A percentile compares a stretch with the other conserved stretches of the same genome.
Conservation (phyloP, 1,140 invertebrate species). For the Sipha flava region DNA sequence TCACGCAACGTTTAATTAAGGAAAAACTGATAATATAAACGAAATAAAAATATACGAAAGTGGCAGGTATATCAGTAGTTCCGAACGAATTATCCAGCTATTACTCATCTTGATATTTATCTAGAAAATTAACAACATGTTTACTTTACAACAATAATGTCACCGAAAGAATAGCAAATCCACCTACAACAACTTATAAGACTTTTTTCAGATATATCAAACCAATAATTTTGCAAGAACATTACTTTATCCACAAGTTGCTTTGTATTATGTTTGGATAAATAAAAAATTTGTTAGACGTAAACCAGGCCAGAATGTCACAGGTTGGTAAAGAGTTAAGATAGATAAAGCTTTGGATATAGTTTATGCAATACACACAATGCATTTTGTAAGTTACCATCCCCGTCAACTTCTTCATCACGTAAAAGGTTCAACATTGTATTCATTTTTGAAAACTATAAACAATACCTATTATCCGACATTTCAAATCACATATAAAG, state of each 20-base stretch:
- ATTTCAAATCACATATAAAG: slow-evolving; percentile 41
- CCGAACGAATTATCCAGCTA: slow-evolving; percentile 44
- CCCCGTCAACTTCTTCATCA: slow-evolving; percentile 40
- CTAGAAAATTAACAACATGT: not conserved
- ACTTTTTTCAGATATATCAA: slow-evolving; percentile 43
- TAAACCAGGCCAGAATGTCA: slow-evolving; percentile 29
- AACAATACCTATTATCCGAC: slow-evolving; percentile 39
- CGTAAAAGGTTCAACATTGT: slow-evolving; percentile 43
- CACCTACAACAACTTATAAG: slow-evolving; percentile 33
- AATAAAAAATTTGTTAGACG: slow-evolving; percentile 30
- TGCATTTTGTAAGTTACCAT: slow-evolving; percentile 36
- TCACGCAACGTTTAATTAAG: slow-evolving; percentile 39
- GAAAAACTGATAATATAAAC: not conserved
- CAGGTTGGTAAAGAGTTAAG: slow-evolving; percentile 19
- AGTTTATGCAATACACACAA: slow-evolving; percentile 39
- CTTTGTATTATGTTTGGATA: slow-evolving; percentile 33
- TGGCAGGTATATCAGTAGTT: slow-evolving; percentile 44
- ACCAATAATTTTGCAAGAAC: too few species aligned
- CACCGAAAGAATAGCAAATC: slow-evolving; percentile 37
- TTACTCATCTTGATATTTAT: slow-evolving; percentile 39
- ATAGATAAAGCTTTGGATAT: slow-evolving; percentile 36
- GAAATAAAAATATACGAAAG: not conserved
- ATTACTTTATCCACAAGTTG: slow-evolving; percentile 34
- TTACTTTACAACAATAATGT: not conserved
- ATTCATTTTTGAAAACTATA: slow-evolving; percentile 36